Base-by-base conservation (phyloP, 2,888 invertebrate genomes). In the Limnephilus lunatus region DNA sequence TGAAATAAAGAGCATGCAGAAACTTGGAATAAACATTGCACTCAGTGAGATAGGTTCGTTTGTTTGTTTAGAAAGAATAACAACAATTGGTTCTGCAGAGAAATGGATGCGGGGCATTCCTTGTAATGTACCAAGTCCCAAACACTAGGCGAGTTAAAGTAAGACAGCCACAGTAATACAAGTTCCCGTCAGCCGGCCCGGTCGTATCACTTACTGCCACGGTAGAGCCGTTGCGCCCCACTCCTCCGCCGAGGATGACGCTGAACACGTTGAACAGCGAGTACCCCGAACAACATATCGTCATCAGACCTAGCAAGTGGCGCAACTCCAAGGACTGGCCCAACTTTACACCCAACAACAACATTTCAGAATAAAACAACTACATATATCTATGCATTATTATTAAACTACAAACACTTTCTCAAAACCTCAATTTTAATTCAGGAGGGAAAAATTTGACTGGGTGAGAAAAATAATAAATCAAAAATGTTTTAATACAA, bases 201-300 rank as follows among this genome's bases (percentile, higher is more conserved):
- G 48, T 31, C 15, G 44, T 30, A 25, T 91, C 94, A 94, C 98
- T 98, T 98, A 99, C 99, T 96, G 99, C 99, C 95, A 99, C 99
- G 94, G 99, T 99, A 95, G 99, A 99, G 96, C 99, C 99, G 97
- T 99, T 99, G 97, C 99, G 99, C 95, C 99, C 99, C 95, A 98
- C 98, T 96, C 99, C 99, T 95, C 99, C 98, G 95, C 97, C 97
- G 95, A 98, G 97, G 96, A 98, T 98, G 95, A 98, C 97, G 94
- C 97, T 97, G 95, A 97, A 97, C 95, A 97, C 97, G 95, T 97
- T 96, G 95, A 97, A 97, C 95, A 98, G 96, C 94, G 98, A 97
- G 96, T 97, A 96, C 95, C 97, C 95, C 94, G 98, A 97, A 96
- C 97, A 97, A 94, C 97, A 95, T 95, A 98, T 95, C 95, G 98